Conservation (phyloP, 2,888 invertebrate species). For the Thecophora atra region DNA sequence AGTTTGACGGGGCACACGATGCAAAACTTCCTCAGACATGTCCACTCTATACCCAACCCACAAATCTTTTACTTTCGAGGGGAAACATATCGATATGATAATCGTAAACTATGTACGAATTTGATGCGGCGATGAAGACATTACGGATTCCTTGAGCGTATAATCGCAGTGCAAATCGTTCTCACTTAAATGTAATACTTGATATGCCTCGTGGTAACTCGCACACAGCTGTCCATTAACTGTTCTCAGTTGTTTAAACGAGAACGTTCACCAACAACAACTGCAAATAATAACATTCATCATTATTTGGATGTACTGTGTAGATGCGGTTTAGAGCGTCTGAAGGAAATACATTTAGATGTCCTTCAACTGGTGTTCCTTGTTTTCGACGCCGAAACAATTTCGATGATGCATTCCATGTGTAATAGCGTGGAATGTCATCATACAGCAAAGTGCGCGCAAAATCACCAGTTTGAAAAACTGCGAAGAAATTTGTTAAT, state of each 20-base stretch:
- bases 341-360: constrained; percentile 3
- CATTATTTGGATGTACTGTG: constrained; percentile 36
- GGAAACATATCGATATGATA: constrained; percentile 31
- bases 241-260: constrained; percentile 51
- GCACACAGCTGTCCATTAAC: constrained; percentile 50
- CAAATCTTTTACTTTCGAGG: constrained; percentile 33
- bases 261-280: constrained; percentile 35
- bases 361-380: constrained; percentile 20
- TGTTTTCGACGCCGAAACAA: constrained; percentile 35
- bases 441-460: constrained; percentile 36
- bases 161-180: constrained; percentile 37
- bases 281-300: constrained; percentile 31
- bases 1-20: constrained; percentile 12
- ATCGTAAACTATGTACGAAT: constrained; percentile 34
- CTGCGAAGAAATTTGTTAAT: constrained; percentile 31
- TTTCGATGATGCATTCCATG: constrained; percentile 31
- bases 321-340: constrained; percentile 35
- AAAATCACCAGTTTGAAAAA: constrained; percentile 30
- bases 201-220: constrained; percentile 36
- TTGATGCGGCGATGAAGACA: constrained; percentile 26
- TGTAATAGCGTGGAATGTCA: constrained; percentile 36
- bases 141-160: constrained; percentile 23
- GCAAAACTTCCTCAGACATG: constrained; percentile 35
- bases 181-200: constrained; percentile 21
- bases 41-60: constrained; percentile 29